These are phyloP conservation scores for Gonocerus acuteangulatus DNA, from an alignment of 2,888 invertebrate species.

Conservation along the genomic window DNA sequence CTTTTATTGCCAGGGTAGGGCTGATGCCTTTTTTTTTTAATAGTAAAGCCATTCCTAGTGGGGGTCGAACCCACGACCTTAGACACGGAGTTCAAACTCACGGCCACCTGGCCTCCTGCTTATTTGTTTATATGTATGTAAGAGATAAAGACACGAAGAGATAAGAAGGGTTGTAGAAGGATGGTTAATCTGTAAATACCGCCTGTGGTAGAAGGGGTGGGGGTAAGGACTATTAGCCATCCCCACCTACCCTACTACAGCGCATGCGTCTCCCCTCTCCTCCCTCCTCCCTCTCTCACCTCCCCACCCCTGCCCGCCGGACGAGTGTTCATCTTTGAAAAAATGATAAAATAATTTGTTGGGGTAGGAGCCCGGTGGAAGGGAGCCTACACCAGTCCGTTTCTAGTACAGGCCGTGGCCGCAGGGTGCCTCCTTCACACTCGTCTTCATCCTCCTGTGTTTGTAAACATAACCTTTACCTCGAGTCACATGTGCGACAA, in stretches of 20 bases:
- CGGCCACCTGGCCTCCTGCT: no score
- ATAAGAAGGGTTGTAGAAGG: neutral
- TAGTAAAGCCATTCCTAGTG: no score
- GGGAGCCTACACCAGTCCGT: neutral
- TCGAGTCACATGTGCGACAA: neutral
- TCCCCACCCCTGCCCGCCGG: neutral
- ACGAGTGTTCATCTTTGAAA: neutral
- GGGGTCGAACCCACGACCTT: no score
- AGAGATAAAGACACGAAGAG: no score
- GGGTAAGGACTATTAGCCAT: neutral
- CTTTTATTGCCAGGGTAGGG: no score
- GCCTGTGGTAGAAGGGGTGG: neutral
- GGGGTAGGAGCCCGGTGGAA: neutral
- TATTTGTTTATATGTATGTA: no score
- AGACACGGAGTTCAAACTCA: no score
- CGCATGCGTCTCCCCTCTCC: neutral
- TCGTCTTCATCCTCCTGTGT: neutral
- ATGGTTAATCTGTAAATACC: neutral
- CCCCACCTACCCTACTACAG: neutral
- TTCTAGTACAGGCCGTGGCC: neutral
- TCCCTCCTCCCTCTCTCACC: neutral
- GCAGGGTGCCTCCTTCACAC: neutral
- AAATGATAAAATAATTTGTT: slow-evolving; percentile 1
- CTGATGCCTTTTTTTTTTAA: no score
- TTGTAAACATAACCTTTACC: neutral